Evolutionary conservation across 2,113 vertebrate genomes (phyloP), one percentile per base, ranked within the genome.

Genomic region (Synodontis membranacea): DNA sequence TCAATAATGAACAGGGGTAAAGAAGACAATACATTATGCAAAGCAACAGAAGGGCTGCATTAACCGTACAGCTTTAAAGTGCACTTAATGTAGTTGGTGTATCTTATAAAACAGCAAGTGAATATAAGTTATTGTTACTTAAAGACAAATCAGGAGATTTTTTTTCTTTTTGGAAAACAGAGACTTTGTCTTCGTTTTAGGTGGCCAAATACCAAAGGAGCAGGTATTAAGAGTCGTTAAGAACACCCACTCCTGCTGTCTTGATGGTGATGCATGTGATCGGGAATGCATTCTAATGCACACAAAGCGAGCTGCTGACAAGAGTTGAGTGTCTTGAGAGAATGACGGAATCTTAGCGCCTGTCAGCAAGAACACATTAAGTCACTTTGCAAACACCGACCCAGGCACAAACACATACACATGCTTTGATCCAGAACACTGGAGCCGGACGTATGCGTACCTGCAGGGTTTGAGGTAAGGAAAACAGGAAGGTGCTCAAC

Each of bases 281-380:
- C 39, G 54, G 9, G 42, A 82, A 48, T 11, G 80, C 54, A 66
- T 66, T 86, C 17, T 46, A 10, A 31, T 3, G 75, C n/a, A 25
- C 11, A 78, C 12, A 34, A 31, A 48, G 21, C 48, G 31, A 74
- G 70, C 62, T 52, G 80, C 60, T 83, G 68, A 86, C 66, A 86
- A 84, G 42, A 1, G 39, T 14, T 21, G 39, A 46, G 74, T 62
- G 58, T 80, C 60, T 39, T 42, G 17, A 42, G 54, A 86, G 60
- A 86, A 52, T 54, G 37, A 52, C 19, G 50, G 80, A 44, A 66
- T 48, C 44, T 68, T 79, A 75, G 82, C 28, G 34, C 21, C 58
- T 74, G 66, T 86, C 68, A 83, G 80, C 64, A 64, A n/a, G 14
- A 75, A 46, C 66, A 81, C 66, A 56, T 86, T 58, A 86, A 86